phyloP scores from a whole-genome alignment of 2,113 vertebrate species.

The Rhinogobius similis region DNA sequence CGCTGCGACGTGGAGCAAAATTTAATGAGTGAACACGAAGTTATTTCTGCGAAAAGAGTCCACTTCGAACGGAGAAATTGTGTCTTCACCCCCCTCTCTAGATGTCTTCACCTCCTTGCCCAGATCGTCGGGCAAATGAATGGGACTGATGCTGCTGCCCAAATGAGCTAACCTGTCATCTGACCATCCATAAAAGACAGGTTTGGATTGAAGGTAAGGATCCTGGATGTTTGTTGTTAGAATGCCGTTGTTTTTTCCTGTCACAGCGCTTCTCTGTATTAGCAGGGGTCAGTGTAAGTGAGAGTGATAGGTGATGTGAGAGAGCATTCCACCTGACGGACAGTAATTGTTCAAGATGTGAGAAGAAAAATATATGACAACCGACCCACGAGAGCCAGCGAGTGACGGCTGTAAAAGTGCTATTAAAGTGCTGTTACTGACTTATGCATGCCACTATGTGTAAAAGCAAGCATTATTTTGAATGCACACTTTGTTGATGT shows the following conservation, averaged over 20 bases:
- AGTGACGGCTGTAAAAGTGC: not conserved
- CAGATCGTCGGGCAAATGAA: slow-evolving; percentile 22
- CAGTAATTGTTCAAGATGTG: not conserved
- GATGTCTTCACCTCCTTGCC: not conserved
- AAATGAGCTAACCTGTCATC: slow-evolving; percentile 57
- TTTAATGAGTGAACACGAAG: slow-evolving; percentile 30
- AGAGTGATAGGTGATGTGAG: slow-evolving; percentile 5
- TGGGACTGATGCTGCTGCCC: slow-evolving; percentile 37
- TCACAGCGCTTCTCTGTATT: slow-evolving; percentile 13
- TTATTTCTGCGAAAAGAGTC: not conserved
- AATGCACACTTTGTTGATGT: not conserved
- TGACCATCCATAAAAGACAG: slow-evolving; percentile 17
- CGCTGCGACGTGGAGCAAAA: not conserved
- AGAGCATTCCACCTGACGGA: slow-evolving; percentile 13
- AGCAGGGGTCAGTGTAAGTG: slow-evolving; percentile 19
- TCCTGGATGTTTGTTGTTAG: not conserved
- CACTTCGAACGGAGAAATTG: not conserved
- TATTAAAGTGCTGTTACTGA: not conserved
- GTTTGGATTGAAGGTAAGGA: slow-evolving; percentile 42
- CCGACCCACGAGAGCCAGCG: not conserved
- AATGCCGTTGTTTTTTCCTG: not conserved
- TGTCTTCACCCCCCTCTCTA: not conserved
- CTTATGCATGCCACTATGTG: too few relatives aligned
- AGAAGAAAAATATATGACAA: not conserved
- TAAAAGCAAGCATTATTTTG: not conserved